phyloP scores from a whole-genome alignment of 1,140 invertebrate genomes.

The Pogonus chalceus region DNA sequence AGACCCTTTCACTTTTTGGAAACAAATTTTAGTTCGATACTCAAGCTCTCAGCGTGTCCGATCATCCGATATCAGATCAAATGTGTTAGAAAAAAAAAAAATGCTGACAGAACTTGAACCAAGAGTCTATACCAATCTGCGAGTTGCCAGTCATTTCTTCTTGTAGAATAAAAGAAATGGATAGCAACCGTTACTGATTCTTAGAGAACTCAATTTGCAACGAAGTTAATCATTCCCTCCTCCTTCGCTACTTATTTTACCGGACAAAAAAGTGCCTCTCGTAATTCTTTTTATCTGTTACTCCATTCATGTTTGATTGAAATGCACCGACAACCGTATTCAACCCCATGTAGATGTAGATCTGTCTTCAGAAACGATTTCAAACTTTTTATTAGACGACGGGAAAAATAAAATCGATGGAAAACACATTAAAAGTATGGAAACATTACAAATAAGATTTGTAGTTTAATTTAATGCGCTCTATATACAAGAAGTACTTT shows the following conservation, averaged over 20 bases:
- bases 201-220: background rate
- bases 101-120: no score
- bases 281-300: background rate
- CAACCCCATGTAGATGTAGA: background rate
- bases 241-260: no score
- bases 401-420: background rate
- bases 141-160: no score
- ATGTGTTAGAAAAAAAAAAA: no score
- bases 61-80: no score
- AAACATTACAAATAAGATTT: conserved; percentile 1
- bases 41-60: no score
- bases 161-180: no score
- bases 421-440: conserved; percentile 2
- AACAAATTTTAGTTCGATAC: no score
- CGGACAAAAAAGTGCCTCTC: background rate
- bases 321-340: background rate
- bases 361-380: background rate
- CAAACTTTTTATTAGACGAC: background rate
- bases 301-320: background rate
- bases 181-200: no score
- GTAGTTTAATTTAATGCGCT: background rate
- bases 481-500: no score
- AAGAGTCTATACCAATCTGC: no score
- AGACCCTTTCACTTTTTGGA: no score
- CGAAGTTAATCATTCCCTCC: background rate